Evolutionary conservation across 2,888 invertebrate species (phyloP), one percentile per base, ranked within the genome.

Genomic region (Drosophila subquinaria): DNA sequence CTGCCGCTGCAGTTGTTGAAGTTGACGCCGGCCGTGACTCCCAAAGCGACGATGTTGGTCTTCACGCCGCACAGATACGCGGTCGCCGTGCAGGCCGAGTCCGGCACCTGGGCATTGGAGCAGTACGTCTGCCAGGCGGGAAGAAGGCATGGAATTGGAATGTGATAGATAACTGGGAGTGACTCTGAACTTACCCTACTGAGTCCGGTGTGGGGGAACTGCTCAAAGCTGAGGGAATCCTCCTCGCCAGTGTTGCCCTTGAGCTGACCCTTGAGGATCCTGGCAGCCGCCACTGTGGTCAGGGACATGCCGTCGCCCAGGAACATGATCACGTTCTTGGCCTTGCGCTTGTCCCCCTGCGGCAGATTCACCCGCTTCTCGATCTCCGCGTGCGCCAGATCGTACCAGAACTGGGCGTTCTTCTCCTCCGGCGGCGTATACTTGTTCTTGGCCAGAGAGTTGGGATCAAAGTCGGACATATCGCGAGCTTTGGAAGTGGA

Each of bases 291-390:
- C 66, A 95, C 91, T 2, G 96, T 96, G 6, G 95, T 93, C 64
- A 96, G 90, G 11, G 96, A 95, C 96, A 96, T 95, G 55, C 96
- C 96, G 90, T 96, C 96, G 2, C 92, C 92, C 11, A 92, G 56
- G 59, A 91, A 91, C 50, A 91, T 72, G 5, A 91, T 91, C 2
- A 91, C 11, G 62, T 91, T 91, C 74, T 91, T 91, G 6, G 91
- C 91, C 59, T 61, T 74, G 11, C 88, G 69, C 0, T 36, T 76
- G 17, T 89, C 89, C 5, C 30, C 0, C 15, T 89, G 81, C 0
- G 88, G 88, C 2, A 40, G 55, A 1, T 59, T 70, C 73, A 89
- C 65, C 0, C 76, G 81, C 36, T 69, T 79, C 30, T 73, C 74
- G 0, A 89, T 17, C 51, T 88, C 83, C 50, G 60, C 70, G 11